Evolutionary conservation across 2,797 vertebrate genomes (phyloP).

Genomic region (Meda fulgida): DNA sequence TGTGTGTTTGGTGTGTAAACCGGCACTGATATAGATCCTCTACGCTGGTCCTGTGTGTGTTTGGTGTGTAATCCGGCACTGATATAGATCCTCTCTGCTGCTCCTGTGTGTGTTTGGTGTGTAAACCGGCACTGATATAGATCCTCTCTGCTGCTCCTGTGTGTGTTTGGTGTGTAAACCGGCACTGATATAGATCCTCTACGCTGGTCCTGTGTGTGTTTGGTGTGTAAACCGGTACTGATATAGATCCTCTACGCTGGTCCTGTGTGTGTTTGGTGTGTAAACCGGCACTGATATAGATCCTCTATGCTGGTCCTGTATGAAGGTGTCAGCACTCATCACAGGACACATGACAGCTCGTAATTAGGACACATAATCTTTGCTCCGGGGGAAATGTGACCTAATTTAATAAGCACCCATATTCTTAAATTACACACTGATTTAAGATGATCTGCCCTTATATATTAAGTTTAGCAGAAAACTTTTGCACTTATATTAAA

Average conservation of each 20-base stretch:
- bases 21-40: background rate
- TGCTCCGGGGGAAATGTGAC: conserved; percentile 54
- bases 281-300: background rate
- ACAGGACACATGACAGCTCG: conserved; percentile 42
- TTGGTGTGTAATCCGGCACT: background rate
- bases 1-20: conserved; percentile 4
- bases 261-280: conserved; percentile 10
- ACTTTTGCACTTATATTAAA: conserved; percentile 37
- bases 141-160: background rate
- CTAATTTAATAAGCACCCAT: conserved; percentile 55
- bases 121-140: background rate
- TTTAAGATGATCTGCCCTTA: conserved; percentile 7
- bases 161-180: conserved; percentile 1
- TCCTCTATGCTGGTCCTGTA: background rate
- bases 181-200: background rate
- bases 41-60: conserved; percentile 2
- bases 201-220: conserved; percentile 6
- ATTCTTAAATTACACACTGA: conserved; percentile 44
- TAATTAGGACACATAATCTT: conserved; percentile 58
- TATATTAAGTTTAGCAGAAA: background rate
- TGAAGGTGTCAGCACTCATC: conserved; percentile 24
- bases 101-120: conserved; percentile 9
- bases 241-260: background rate
- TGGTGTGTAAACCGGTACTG: background rate
- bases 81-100: background rate